phyloP scores from a whole-genome alignment of 2,797 vertebrate genomes.

The Argentina silus region DNA sequence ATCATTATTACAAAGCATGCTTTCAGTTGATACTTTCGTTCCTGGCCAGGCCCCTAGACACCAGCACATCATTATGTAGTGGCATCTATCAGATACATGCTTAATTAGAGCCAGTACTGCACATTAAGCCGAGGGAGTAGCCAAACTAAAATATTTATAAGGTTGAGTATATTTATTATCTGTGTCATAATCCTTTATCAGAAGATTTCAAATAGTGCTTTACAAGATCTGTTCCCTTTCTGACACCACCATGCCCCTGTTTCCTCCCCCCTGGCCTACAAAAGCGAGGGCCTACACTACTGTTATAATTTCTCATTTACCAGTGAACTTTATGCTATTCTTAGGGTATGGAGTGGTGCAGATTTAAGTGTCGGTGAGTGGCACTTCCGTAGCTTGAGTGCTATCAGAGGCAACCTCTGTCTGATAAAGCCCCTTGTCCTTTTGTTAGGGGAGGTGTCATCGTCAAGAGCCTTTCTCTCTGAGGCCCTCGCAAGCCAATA shows the following conservation, averaged over 20 bases:
- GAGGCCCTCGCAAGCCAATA: slow-evolving; percentile 65
- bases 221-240: neutral
- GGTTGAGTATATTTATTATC: slow-evolving; percentile 84
- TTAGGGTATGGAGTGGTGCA: slow-evolving; percentile 72
- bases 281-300: slow-evolving; percentile 59
- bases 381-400: slow-evolving; percentile 75
- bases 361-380: slow-evolving; percentile 75
- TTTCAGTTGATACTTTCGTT: slow-evolving; percentile 64
- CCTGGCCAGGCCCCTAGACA: slow-evolving; percentile 63
- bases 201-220: slow-evolving; percentile 60
- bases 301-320: slow-evolving; percentile 78
- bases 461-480: slow-evolving; percentile 65
- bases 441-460: slow-evolving; percentile 71
- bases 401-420: slow-evolving; percentile 67
- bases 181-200: slow-evolving; percentile 77
- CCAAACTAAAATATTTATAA: slow-evolving; percentile 85
- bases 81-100: slow-evolving; percentile 82
- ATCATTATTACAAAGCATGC: slow-evolving; percentile 70
- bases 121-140: slow-evolving; percentile 81
- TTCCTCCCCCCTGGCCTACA: neutral
- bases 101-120: slow-evolving; percentile 83
- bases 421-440: slow-evolving; percentile 80
- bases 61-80: slow-evolving; percentile 77
- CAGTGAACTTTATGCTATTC: slow-evolving; percentile 83
- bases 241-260: neutral